Evolutionary conservation across 2,797 vertebrate genomes (phyloP), one percentile per base, ranked within the genome.

Genomic region (Glossophaga mutica): DNA sequence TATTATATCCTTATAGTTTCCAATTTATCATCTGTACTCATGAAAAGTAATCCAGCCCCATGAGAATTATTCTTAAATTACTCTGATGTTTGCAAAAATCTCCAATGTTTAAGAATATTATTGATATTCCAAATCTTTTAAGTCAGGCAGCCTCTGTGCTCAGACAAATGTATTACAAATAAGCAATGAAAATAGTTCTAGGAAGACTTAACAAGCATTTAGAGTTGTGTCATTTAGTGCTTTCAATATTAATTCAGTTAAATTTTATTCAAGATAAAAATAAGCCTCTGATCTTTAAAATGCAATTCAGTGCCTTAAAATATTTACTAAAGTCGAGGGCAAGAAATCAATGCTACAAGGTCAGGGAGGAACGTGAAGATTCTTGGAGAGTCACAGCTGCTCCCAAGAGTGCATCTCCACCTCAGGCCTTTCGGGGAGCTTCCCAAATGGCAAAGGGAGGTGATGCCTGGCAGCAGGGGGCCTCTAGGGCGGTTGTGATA

Each of bases 271-370:
- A 21, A 71, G 83, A 91, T 95, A 95, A 97, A 96, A 96, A 96
- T 97, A 97, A 97, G 39, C 82, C 73, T 95, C 68, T 92, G 86
- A 83, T 96, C 78, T 84, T 94, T 96, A 94, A 95, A 97, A 95
- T 96, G 91, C 91, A 95, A 76, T 91, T 91, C 90, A 34, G 26
- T 52, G 84, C 93, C 86, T 95, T 97, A 94, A 98, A 97, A 97
- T 94, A 96, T 96, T 98, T 96, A 97, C 95, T 68, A 44, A 96
- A 90, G 68, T 65, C 26, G 48, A 93, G 52, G 70, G 42, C 87
- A 96, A 97, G 85, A 93, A 97, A 97, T 97, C 97, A 90, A 98
- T 98, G 95, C 68, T 29, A 24, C 83, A 97, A 98, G 97, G 97
- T 97, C 97, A 95, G 76, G 34, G 65, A 94, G 44, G 70, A 46